Evolutionary conservation across 23 tunicate genomes (phyloP).

Genomic region (Ascidia mentula): DNA sequence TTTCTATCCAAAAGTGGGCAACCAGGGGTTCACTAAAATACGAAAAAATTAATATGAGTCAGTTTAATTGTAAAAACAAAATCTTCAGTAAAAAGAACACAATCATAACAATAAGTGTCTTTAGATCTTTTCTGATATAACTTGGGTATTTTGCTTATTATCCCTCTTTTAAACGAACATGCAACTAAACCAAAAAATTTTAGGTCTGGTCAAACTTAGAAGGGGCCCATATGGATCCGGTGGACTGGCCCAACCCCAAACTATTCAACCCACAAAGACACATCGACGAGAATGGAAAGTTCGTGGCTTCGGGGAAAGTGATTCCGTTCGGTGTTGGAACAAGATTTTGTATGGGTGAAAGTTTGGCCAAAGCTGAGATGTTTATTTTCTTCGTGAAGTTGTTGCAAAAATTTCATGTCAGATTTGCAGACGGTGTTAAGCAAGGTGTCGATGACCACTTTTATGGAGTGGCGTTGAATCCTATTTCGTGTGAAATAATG

Average conservation of each 20-base stretch:
- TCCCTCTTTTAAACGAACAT: no score
- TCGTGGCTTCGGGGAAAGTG: constrained; percentile 21
- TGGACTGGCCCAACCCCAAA: constrained; percentile 16
- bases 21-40: background rate
- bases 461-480: background rate
- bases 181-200: no score
- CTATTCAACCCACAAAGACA: constrained; percentile 35
- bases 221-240: constrained; percentile 10
- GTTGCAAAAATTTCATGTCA: constrained; percentile 21
- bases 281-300: constrained; percentile 38
- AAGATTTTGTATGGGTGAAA: constrained; percentile 33
- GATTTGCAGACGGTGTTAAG: background rate
- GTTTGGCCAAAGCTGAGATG: constrained; percentile 35
- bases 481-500: background rate
- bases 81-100: background rate
- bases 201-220: background rate
- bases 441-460: background rate
- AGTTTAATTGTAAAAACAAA: background rate
- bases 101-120: background rate
- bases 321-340: constrained; percentile 45
- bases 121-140: no score
- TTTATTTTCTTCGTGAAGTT: constrained; percentile 23
- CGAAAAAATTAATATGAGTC: background rate
- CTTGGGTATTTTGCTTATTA: no score
- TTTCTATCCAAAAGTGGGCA: no score